Evolutionary conservation across 1,140 invertebrate genomes (phyloP).

Genomic region (Philopotamus ludificatus): DNA sequence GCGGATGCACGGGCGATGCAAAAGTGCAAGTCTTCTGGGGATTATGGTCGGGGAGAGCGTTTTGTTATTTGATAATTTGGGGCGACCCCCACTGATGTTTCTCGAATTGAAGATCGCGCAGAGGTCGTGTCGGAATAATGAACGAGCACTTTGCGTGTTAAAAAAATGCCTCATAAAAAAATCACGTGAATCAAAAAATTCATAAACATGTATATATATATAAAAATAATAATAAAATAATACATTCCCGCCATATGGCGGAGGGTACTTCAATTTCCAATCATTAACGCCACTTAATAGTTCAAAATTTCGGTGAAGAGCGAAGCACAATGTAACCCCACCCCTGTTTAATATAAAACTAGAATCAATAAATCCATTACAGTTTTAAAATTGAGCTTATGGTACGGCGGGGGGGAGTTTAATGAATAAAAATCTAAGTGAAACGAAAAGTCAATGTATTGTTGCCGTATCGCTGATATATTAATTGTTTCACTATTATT

Average conservation of each 20-base stretch:
- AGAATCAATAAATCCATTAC: no score
- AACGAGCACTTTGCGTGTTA: no score
- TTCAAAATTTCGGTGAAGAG: neutral
- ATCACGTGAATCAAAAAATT: neutral
- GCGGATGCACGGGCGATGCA: conserved; percentile 8
- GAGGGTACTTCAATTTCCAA: conserved; percentile 6
- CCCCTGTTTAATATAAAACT: conserved; percentile 19
- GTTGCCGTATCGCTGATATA: no score
- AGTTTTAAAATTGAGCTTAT: no score
- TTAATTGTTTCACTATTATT: no score
- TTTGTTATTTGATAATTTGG: conserved; percentile 16
- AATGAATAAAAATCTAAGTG: no score
- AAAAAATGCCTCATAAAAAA: no score
- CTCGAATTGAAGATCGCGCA: neutral
- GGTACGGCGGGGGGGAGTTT: no score
- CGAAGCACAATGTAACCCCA: conserved; percentile 17
- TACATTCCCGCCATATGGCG: conserved; percentile 6
- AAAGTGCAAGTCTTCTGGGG: conserved; percentile 12
- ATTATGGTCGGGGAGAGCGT: conserved; percentile 5
- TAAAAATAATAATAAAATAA: no score
- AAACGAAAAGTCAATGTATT: no score
- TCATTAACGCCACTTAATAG: conserved; percentile 13
- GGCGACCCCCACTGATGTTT: conserved; percentile 3
- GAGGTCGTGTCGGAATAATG: neutral
- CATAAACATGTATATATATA: neutral